Evolutionary conservation across 2,888 invertebrate species (phyloP).

Genomic region (Drosophila tanythrix): DNA sequence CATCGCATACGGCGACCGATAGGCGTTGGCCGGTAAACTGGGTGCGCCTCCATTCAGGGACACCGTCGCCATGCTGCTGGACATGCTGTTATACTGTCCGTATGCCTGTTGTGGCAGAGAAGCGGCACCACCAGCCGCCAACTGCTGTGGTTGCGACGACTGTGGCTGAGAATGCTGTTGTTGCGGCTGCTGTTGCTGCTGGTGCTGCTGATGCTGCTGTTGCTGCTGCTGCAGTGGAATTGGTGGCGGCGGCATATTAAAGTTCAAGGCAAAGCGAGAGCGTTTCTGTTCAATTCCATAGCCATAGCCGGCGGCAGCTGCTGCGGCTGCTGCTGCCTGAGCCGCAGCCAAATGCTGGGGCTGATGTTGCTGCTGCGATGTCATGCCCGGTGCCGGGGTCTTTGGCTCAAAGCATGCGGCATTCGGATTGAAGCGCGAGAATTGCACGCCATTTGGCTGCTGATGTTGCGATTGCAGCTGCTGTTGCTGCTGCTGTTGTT

Average conservation of each 20-base stretch:
- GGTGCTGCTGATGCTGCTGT: constrained; percentile 40
- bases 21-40: constrained; percentile 59
- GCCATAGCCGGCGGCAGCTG: constrained; percentile 52
- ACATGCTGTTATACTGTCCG: constrained; percentile 68
- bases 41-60: constrained; percentile 61
- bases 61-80: constrained; percentile 68
- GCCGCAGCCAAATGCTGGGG: constrained; percentile 51
- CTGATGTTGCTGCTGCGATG: constrained; percentile 50
- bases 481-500: constrained; percentile 52
- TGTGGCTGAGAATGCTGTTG: constrained; percentile 40
- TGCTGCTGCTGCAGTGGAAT: constrained; percentile 59
- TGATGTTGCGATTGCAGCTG: constrained; percentile 43
- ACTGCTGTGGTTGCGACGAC: constrained; percentile 45
- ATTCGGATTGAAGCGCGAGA: constrained; percentile 75
- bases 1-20: constrained; percentile 81
- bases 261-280: constrained; percentile 69
- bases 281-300: constrained; percentile 72
- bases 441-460: constrained; percentile 50
- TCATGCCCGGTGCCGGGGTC: constrained; percentile 44
- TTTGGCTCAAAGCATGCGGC: constrained; percentile 74
- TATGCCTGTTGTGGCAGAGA: constrained; percentile 55
- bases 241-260: constrained; percentile 69
- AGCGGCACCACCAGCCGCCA: constrained; percentile 42
- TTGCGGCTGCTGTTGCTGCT: constrained; percentile 58
- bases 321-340: constrained; percentile 56